Base-by-base conservation (phyloP, 92 coral and sea anemone species). In the Parazoanthus darwini region DNA sequence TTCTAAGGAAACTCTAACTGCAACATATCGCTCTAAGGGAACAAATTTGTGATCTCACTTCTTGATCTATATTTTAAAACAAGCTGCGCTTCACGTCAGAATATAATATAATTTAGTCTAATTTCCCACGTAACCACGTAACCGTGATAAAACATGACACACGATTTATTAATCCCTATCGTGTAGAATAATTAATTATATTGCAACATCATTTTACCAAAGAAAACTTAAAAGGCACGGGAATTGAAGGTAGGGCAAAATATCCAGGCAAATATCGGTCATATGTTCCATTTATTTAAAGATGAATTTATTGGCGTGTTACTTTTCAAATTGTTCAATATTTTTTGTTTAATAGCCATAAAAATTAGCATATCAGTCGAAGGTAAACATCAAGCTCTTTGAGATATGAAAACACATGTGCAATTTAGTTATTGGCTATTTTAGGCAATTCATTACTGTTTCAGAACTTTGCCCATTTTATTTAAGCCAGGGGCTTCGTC, bases 351-450 rank as follows among this genome's bases (percentile, higher is more conserved):
- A 38, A 76, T 76, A 76, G 79, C 54, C 10, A 8, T 76, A 8
- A 20, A 76, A 76, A 76, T 76, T 76, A 76, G 51, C 79, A 76
- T 76, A 76, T 76, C 25, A 39, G 33, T 29, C 33, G 33, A 76
- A 37, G 11, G 46, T 25, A 76, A 42, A 76, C 54, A 18, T 76
- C 29, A 76, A 38, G 48, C 8, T 76, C 11, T 38, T 75, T 44
- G 9, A 39, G n/a, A 15, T 38, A 38, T 75, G 51, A 75, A 37
- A 8, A 5, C 29, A 38, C 79, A 39, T 39, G 79, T 75, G 11
- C 25, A 23, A 38, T 75, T 38, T 15, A 63, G 26, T 75, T 22
- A n/a, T 75, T 5, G 50, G 23, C 79, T 18, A 38, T 16, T 37
- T 80, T 71, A 66, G 58, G 65, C 29, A 39, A 67, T 66, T 82